A percentile compares a stretch with the other conserved stretches of the same genome.
phyloP scores from a whole-genome alignment of 2,797 vertebrate genomes.

The Molossus molossus region DNA sequence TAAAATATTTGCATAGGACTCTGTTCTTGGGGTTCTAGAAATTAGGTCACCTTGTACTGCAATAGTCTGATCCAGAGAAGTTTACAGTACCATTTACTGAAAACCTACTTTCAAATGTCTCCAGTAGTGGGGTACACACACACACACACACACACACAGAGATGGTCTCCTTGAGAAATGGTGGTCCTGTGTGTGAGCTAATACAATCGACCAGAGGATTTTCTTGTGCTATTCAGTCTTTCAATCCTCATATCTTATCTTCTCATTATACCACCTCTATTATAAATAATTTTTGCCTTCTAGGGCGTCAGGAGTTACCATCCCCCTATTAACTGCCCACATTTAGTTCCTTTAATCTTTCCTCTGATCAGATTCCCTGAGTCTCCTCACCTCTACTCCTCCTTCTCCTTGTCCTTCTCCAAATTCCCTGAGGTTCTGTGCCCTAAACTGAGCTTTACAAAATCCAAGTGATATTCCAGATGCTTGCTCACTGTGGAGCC shows the following conservation, averaged over 20 bases:
- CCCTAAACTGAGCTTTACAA: slow-evolving; percentile 50
- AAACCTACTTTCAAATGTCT: slow-evolving; percentile 55
- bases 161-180: not conserved
- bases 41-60: slow-evolving; percentile 27
- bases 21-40: slow-evolving; percentile 28
- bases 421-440: slow-evolving; percentile 59
- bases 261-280: slow-evolving; percentile 46
- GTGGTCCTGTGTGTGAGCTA: not conserved
- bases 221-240: slow-evolving; percentile 32
- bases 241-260: slow-evolving; percentile 13
- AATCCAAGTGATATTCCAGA: slow-evolving; percentile 73
- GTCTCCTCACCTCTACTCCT: slow-evolving; percentile 40
- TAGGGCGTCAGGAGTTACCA: not conserved
- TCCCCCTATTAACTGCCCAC: not conserved
- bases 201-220: slow-evolving; percentile 15
- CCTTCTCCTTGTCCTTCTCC: slow-evolving; percentile 57
- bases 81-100: not conserved
- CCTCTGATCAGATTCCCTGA: slow-evolving; percentile 31
- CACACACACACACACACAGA: not conserved
- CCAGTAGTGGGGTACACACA: not conserved
- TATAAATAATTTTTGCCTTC: slow-evolving; percentile 52
- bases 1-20: slow-evolving; percentile 60
- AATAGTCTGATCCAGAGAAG: slow-evolving; percentile 30
- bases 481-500: slow-evolving; percentile 62
- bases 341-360: slow-evolving; percentile 52